Evolutionary conservation across 2,888 invertebrate species (phyloP).

Genomic region (Perdita meconis): DNA sequence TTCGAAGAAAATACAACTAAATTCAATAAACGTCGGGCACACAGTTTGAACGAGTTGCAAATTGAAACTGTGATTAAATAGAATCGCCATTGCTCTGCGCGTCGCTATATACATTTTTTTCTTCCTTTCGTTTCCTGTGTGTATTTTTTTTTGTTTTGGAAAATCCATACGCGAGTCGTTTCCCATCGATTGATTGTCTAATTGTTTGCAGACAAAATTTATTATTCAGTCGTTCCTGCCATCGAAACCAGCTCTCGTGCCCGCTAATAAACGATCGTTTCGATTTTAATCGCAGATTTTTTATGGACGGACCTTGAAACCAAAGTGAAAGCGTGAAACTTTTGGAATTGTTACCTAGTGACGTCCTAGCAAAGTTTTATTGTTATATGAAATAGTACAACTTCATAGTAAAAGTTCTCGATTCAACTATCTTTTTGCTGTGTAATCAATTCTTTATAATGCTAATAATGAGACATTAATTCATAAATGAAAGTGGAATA

Average conservation of each 20-base stretch:
- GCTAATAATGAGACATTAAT: too few species aligned
- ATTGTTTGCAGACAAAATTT: conserved; percentile 37
- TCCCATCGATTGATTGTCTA: conserved; percentile 46
- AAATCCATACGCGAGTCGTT: conserved; percentile 32
- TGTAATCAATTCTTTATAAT: too few species aligned
- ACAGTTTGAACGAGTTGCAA: conserved; percentile 20
- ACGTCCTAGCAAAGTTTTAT: not conserved
- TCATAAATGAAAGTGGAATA: not conserved
- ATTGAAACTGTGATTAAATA: conserved; percentile 56
- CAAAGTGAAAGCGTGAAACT: not conserved
- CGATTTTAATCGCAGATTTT: not conserved
- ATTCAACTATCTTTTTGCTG: too few species aligned
- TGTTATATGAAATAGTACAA: too few species aligned
- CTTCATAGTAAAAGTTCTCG: too few species aligned
- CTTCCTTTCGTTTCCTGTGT: not conserved
- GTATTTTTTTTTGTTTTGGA: conserved; percentile 1
- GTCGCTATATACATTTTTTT: not conserved
- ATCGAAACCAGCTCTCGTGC: not conserved
- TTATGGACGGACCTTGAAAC: not conserved
- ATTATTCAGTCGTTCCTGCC: conserved; percentile 11
- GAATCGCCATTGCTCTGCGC: not conserved
- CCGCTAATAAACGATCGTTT: not conserved
- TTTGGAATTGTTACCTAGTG: not conserved
- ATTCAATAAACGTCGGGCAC: conserved; percentile 35
- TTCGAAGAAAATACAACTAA: conserved; percentile 28